These are phyloP conservation scores for Aix galericulata DNA, from an alignment of 2,113 vertebrate species.

Conservation along the genomic window DNA sequence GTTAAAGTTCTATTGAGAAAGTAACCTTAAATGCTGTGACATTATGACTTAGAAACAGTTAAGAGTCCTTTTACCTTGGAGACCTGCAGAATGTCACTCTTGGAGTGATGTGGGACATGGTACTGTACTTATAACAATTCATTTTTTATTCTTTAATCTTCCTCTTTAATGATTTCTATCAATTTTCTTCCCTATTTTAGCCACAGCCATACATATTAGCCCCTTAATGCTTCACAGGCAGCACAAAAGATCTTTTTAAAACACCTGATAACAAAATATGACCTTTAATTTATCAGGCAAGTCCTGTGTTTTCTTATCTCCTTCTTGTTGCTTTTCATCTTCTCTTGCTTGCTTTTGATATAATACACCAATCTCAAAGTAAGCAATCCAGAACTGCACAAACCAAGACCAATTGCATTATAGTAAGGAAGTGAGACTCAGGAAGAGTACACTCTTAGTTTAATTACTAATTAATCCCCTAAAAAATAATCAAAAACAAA, in stretches of 20 bases:
- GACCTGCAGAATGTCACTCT: conserved; percentile 40
- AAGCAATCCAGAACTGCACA: neutral
- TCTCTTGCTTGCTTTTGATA: conserved; percentile 51
- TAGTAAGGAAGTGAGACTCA: neutral
- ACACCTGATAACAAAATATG: conserved; percentile 36
- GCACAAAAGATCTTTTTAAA: conserved; percentile 44
- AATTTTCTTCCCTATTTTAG: conserved; percentile 40
- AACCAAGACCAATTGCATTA: neutral
- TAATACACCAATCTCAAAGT: neutral
- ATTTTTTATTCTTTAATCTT: conserved; percentile 27
- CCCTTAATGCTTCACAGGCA: conserved; percentile 34
- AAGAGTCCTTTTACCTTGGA: conserved; percentile 2
- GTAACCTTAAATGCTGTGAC: conserved; percentile 34
- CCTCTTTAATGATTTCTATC: conserved; percentile 34
- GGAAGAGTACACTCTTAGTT: neutral
- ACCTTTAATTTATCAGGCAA: conserved; percentile 71
- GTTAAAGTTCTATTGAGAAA: conserved; percentile 25
- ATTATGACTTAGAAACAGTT: conserved; percentile 44
- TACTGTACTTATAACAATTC: neutral
- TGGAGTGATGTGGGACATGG: neutral
- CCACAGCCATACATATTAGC: conserved; percentile 33
- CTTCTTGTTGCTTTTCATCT: conserved; percentile 63
- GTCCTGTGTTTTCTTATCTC: conserved; percentile 64
- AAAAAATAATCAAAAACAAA: conserved; percentile 11
- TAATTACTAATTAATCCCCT: conserved; percentile 52